phyloP scores from a whole-genome alignment of 2,888 invertebrate genomes.

The Eledone cirrhosa region DNA sequence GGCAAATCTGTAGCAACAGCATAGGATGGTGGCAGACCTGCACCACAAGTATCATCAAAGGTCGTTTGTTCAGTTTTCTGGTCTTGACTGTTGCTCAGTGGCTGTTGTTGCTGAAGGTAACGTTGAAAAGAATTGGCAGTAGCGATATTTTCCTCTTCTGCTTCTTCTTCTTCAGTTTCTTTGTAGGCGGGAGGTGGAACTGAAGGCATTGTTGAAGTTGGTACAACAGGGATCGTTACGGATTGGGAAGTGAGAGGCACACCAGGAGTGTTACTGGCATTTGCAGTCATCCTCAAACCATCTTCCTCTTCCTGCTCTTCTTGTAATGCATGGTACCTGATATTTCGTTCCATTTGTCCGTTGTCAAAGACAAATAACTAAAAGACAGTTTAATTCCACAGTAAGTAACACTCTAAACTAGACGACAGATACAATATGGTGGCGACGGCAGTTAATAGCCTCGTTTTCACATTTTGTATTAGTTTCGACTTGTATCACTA shows the following conservation, averaged over 20 bases:
- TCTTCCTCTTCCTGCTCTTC: conserved; percentile 12
- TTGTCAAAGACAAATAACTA: neutral
- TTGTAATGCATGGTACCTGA: conserved; percentile 16
- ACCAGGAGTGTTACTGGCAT: neutral
- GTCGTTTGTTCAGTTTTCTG: conserved; percentile 1
- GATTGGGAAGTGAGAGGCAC: neutral
- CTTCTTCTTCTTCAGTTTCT: neutral
- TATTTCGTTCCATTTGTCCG: conserved; percentile 16
- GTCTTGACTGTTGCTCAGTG: neutral
- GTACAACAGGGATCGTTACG: neutral
- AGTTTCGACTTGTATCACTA: too few relatives aligned
- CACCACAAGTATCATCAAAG: neutral
- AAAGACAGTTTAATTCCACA: too few relatives aligned
- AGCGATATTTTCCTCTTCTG: neutral
- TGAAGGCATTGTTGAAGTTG: neutral
- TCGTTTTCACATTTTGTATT: too few relatives aligned
- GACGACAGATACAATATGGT: too few relatives aligned
- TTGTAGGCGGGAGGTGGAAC: neutral
- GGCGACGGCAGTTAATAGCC: too few relatives aligned
- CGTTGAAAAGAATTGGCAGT: neutral
- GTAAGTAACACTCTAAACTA: too few relatives aligned
- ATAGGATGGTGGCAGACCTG: conserved; percentile 77
- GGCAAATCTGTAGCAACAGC: conserved; percentile 86
- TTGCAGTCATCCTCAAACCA: neutral
- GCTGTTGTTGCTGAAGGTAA: too few relatives aligned